Evolutionary conservation across 53 echinoderm and acorn worm species (phyloP), one percentile per base, ranked within the genome.

Genomic region (Mesocentrotus franciscanus): DNA sequence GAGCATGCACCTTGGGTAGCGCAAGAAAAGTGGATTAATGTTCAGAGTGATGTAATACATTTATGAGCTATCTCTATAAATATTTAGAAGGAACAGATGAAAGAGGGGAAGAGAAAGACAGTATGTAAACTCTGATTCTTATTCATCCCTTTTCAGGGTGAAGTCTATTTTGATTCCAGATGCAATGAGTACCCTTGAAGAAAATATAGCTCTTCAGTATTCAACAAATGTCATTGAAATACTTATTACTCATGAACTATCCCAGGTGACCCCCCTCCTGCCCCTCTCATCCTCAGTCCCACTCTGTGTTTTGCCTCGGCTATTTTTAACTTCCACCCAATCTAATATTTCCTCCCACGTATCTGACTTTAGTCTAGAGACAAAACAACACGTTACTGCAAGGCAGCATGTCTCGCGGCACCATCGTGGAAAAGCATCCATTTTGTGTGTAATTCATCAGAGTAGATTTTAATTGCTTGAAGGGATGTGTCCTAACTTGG

Each of bases 331-430:
- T 35, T 16, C 61, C 64, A 66, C 32, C 66, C 68, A 91, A 91
- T 91, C 91, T 91, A 91, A 91, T 91, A 64, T 91, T 66, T 91
- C 91, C 91, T 64, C 91, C 91, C 66, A 14, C 91, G 91, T 68
- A 91, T 91, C 66, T 91, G 91, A 91, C 66, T 64, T 56, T 18
- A 33, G 85, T 27, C n/a, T 85, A 9, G 64, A 66, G 64, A 90
- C 90, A 91, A 91, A 91, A 91, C 91, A 91, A 91, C 91, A 91
- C 62, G 68, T 91, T 87, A 29, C 91, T 66, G 16, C n/a, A 34
- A 64, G 36, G 35, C 68, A 14, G 35, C 34, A 8, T 91, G 91
- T 64, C 87, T 6, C 58, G n/a, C 18, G 29, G 12, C 56, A 26
- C 87, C 26, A 58, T 87, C 56, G 18, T 81, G 58, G 56, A 87